These are phyloP conservation scores for Ceriagrion tenellum DNA, from an alignment of 2,888 invertebrate genomes.

Conservation along the genomic window DNA sequence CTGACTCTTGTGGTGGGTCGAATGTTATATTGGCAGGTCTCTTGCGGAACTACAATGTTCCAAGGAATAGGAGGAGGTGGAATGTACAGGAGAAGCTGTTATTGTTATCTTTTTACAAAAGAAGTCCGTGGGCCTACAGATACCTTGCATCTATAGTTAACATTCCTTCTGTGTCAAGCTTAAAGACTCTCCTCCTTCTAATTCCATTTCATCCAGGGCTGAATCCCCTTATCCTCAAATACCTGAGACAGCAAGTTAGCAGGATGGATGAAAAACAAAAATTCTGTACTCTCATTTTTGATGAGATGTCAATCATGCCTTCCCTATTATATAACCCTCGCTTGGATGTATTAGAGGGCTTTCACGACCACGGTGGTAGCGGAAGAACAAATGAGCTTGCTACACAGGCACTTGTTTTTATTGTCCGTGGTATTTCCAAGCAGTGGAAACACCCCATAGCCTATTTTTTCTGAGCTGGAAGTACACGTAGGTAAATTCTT, in stretches of 20 bases:
- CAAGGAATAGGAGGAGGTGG: neutral
- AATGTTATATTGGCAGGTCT: neutral
- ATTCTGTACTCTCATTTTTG: constrained; percentile 6
- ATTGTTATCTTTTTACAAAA: neutral
- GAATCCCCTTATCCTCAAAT: neutral
- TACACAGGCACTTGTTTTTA: constrained; percentile 15
- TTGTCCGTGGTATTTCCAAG: neutral
- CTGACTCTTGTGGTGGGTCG: neutral
- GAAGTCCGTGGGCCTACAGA: neutral
- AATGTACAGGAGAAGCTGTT: constrained; percentile 1
- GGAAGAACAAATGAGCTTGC: neutral
- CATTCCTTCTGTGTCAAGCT: constrained; percentile 2
- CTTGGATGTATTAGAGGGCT: neutral
- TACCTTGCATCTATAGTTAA: neutral
- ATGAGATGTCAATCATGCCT: neutral
- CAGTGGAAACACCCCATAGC: constrained; percentile 33
- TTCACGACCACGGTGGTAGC: neutral
- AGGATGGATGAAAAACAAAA: neutral
- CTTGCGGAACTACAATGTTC: neutral
- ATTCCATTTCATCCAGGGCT: neutral
- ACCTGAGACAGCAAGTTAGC: constrained; percentile 2
- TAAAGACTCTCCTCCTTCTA: neutral
- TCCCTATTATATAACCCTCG: neutral
- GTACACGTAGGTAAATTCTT: neutral
- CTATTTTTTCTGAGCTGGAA: neutral